Conservation (phyloP, 2,113 vertebrate species). For the Aythya baeri region DNA sequence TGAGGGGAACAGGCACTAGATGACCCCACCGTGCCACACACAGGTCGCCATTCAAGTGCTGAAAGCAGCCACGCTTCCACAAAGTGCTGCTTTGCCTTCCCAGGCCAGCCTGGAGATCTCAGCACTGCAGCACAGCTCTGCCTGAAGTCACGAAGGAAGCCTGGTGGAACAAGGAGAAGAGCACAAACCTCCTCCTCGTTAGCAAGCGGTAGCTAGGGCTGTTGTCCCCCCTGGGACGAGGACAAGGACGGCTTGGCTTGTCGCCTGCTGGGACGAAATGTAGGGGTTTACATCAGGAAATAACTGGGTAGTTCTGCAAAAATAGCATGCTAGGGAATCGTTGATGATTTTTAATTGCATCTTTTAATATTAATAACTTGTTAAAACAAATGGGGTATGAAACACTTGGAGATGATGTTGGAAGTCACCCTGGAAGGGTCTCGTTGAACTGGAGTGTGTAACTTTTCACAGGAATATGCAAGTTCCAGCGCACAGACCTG, state of each 20-base stretch:
- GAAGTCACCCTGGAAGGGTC: background rate
- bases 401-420: background rate
- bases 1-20: background rate
- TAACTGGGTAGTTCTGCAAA: background rate
- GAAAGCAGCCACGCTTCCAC: background rate
- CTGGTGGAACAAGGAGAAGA: background rate
- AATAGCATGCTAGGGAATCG: background rate
- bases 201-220: background rate
- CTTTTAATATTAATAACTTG: background rate
- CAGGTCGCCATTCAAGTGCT: background rate
- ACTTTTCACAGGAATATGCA: background rate
- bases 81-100: accelerated
- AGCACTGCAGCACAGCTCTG: background rate
- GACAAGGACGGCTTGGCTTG: background rate
- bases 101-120: background rate
- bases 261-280: background rate
- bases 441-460: background rate
- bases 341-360: background rate
- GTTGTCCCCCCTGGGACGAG: background rate
- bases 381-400: background rate
- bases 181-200: background rate
- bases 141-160: background rate
- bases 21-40: background rate
- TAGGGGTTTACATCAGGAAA: background rate
- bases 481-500: background rate